These are phyloP conservation scores for Hydraecia micacea DNA, from an alignment of 2,888 invertebrate genomes.

Conservation along the genomic window DNA sequence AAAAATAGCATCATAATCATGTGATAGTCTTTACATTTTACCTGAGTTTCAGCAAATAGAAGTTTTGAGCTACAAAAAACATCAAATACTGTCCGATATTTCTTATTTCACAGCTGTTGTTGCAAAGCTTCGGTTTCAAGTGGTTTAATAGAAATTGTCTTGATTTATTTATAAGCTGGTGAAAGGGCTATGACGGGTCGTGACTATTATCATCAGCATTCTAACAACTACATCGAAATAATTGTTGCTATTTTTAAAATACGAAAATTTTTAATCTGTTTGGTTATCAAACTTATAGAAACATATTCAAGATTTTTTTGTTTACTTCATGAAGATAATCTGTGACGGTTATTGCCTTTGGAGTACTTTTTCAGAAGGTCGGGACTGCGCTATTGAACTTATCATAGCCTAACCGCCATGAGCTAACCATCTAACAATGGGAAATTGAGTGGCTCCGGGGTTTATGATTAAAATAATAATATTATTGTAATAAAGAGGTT, in stretches of 20 bases:
- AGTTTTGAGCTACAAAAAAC: neutral
- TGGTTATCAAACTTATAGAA: neutral
- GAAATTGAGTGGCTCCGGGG: neutral
- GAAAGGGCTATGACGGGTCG: neutral
- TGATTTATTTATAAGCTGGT: neutral
- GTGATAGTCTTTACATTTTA: neutral
- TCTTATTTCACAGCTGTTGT: neutral
- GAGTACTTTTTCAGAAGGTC: neutral
- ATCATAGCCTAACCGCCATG: neutral
- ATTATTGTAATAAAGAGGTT: neutral
- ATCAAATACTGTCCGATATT: neutral
- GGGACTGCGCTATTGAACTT: neutral
- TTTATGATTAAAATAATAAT: neutral
- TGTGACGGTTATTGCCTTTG: neutral
- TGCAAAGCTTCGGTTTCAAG: neutral
- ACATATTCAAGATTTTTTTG: neutral
- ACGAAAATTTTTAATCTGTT: neutral
- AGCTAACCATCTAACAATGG: too few relatives aligned
- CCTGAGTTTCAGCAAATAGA: neutral
- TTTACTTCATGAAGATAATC: neutral
- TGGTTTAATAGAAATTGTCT: neutral
- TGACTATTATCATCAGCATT: neutral
- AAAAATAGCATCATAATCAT: slow-evolving; percentile 2
- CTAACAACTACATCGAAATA: neutral
- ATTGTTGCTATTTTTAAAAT: neutral